A percentile compares a stretch with the other conserved stretches of the same genome.
Evolutionary conservation across 2,113 vertebrate species (phyloP).

Genomic region (Meles meles): DNA sequence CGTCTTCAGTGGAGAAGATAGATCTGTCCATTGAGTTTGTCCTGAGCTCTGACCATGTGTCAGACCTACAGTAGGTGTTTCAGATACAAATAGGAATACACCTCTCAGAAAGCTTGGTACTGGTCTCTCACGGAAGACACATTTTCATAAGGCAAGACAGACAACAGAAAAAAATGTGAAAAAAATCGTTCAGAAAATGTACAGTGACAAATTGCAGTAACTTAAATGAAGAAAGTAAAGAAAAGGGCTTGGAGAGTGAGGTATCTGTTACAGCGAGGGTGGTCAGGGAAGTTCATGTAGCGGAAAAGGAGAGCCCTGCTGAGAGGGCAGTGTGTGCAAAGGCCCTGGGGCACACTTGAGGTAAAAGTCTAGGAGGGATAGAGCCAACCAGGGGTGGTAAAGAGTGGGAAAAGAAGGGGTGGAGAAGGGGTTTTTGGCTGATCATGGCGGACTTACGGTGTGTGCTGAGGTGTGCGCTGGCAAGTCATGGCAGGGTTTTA

Average conservation of each 20-base stretch:
- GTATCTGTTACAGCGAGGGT: rapidly evolving
- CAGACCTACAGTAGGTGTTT: not conserved
- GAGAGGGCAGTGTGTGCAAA: not conserved
- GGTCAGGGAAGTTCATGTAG: not conserved
- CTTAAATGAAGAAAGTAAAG: not conserved
- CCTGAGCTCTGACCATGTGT: not conserved
- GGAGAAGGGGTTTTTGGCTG: not conserved
- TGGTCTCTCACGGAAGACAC: not conserved
- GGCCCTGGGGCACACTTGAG: not conserved
- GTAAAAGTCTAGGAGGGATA: not conserved
- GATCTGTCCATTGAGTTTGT: not conserved
- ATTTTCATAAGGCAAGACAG: not conserved
- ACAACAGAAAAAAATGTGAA: not conserved
- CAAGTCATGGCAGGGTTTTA: not conserved
- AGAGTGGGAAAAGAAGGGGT: not conserved
- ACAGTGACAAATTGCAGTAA: not conserved
- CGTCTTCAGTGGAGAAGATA: too few species aligned
- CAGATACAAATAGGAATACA: not conserved
- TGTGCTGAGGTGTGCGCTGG: not conserved
- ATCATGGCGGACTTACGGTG: not conserved
- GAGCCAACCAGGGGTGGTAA: not conserved
- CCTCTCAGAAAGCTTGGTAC: not conserved
- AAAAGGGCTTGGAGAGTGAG: not conserved
- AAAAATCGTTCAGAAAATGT: not conserved
- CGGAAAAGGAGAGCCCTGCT: not conserved